Evolutionary conservation across 2,113 vertebrate species (phyloP), one percentile per base, ranked within the genome.

Genomic region (Nymphicus hollandicus): DNA sequence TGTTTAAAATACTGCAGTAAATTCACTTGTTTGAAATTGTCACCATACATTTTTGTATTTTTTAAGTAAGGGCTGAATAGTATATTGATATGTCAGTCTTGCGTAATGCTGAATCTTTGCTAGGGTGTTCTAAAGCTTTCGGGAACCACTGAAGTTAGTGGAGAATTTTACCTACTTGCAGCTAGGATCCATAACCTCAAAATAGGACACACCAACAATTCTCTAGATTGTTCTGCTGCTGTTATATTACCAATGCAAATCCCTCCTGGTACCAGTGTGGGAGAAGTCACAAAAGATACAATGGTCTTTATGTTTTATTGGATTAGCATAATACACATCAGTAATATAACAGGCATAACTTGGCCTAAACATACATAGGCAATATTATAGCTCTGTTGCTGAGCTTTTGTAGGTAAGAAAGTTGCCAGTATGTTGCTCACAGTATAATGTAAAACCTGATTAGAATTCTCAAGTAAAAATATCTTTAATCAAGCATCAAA

Each of bases 231-330:
- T 91, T 86, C 68, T 86, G 70, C 46, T 88, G 74, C 83, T 92
- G 68, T 69, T 80, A 16, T 77, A 92, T 95, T 92, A 79, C 65
- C 69, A 86, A 66, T 92, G 91, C 86, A 96, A 95, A 96, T 95
- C 76, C 94, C 87, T 41, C 23, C 49, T 65, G 91, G 88, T 69
- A 91, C 69, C 84, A 80, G 19, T 6, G 52, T 41, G 73, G 80
- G 74, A 84, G 88, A 91, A 90, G 80, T 71, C n/a, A 49, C 87
- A 52, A 37, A 85, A 82, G 23, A 88, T 47, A 84, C 94, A 81
- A 17, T 37, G 64, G 58, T 71, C 71, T 93, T 94, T 94, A 71
- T 89, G 78, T 91, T 81, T 73, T 44, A 47, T 56, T 60, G 66
- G 46, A 88, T 52, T 96, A 88, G 86, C 52, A 76, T 76, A 49